A percentile compares a stretch with the other conserved stretches of the same genome.
phyloP scores from a whole-genome alignment of 1,140 invertebrate genomes.

The Armadillidium nasatum region DNA sequence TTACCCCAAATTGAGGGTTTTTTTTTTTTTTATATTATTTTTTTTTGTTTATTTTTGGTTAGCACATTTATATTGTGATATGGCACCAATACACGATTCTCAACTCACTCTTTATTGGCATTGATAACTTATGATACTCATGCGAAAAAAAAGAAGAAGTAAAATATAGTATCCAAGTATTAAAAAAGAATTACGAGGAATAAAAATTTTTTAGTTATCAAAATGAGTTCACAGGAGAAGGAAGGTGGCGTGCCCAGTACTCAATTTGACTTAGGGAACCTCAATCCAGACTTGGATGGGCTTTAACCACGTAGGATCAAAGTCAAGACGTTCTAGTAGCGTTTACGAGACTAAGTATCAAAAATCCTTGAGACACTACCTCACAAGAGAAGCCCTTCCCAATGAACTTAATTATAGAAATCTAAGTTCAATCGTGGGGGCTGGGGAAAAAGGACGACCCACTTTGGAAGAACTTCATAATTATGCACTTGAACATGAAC shows the following conservation, averaged over 20 bases:
- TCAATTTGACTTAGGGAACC: not conserved
- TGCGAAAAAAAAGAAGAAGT: not conserved
- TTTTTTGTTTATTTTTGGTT: no score
- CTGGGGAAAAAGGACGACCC: conserved; percentile 26
- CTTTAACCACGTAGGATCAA: not conserved
- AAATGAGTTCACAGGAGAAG: conserved; percentile 1
- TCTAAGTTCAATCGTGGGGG: conserved; percentile 36
- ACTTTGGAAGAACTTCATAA: conserved; percentile 42
- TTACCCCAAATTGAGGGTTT: no score
- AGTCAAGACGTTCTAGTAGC: not conserved
- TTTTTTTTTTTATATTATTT: no score
- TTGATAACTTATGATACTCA: not conserved
- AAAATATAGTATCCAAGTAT: not conserved
- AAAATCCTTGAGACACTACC: conserved; percentile 44
- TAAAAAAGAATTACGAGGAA: not conserved
- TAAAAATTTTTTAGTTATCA: not conserved
- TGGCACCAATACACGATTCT: not conserved
- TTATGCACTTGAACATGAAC: no score
- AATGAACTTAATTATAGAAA: conserved; percentile 44
- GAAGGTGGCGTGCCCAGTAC: not conserved
- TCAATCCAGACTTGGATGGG: not conserved
- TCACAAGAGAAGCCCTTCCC: conserved; percentile 45
- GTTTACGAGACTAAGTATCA: conserved; percentile 44
- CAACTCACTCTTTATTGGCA: not conserved
- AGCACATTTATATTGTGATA: not conserved